Evolutionary conservation across 2,113 vertebrate species (phyloP), one percentile per base, ranked within the genome.

Genomic region (Chaenocephalus aceratus): DNA sequence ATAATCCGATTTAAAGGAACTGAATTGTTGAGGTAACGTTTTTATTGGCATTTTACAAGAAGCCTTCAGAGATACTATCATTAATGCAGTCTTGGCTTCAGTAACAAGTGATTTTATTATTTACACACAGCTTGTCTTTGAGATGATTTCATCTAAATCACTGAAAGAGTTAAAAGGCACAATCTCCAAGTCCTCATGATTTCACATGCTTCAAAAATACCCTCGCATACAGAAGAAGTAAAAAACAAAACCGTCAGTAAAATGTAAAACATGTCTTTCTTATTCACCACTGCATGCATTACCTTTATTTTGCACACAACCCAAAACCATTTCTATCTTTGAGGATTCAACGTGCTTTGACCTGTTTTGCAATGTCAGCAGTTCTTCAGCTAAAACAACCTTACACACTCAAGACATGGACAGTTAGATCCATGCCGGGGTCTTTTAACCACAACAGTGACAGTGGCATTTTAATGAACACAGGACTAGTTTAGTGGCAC

Each of bases 221-320:
- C 48, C 18, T 16, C 1, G 54, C 11, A 1, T 5, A 34, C 6
- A 23, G 14, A 72, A 60, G 3, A 67, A 5, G 6, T 34, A 14
- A 18, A 10, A 60, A 60, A 36, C 0, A 10, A 30, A 46, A 49
- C 15, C 36, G 54, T 64, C 45, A 58, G n/a, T 34, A 5, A 11
- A 3, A 18, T 13, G 46, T 41, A 41, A 30, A 30, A 10, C 16
- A 9, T 41, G 44, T 57, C 11, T 1, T 41, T 21, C 6, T 10
- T 51, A 36, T 34, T 2, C 18, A 56, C 3, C 1, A 21, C 10
- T 58, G 10, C 7, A 12, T 23, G 9, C 34, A 6, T 1, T 65
- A 14, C 6, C 1, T 81, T 63, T 72, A 75, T 72, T 87, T 72
- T 87, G 78, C 86, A 87, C 66, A 60, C 62, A 78, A 36, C 44